Evolutionary conservation across 2,888 invertebrate species (phyloP).

Genomic region (Agapetus fuscipes): DNA sequence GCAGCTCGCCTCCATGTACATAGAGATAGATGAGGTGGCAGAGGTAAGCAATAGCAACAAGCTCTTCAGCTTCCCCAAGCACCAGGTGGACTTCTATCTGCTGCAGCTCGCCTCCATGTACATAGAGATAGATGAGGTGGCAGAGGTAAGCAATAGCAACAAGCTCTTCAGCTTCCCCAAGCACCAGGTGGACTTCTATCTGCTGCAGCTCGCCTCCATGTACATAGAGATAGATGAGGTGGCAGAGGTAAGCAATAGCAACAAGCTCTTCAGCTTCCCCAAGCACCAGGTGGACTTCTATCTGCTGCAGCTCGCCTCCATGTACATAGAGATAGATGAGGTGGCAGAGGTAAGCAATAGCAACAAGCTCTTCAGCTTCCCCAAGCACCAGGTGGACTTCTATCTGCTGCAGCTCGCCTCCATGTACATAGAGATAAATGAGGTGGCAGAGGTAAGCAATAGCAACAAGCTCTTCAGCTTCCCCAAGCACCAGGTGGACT

Average conservation of each 20-base stretch:
- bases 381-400: slow-evolving; percentile 87
- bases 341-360: slow-evolving; percentile 74
- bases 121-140: slow-evolving; percentile 94
- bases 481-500: slow-evolving; percentile 84
- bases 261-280: slow-evolving; percentile 93
- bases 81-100: slow-evolving; percentile 93
- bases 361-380: slow-evolving; percentile 94
- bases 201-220: slow-evolving; percentile 97
- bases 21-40: slow-evolving; percentile 95
- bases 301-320: slow-evolving; percentile 93
- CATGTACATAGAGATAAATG: slow-evolving; percentile 97
- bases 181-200: slow-evolving; percentile 91
- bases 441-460: slow-evolving; percentile 78
- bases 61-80: slow-evolving; percentile 87
- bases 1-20: slow-evolving; percentile 96
- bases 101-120: slow-evolving; percentile 98
- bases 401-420: slow-evolving; percentile 96
- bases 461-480: slow-evolving; percentile 94
- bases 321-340: slow-evolving; percentile 98
- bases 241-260: slow-evolving; percentile 91
- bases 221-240: slow-evolving; percentile 97
- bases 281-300: slow-evolving; percentile 93
- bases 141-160: slow-evolving; percentile 93
- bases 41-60: slow-evolving; percentile 95
- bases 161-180: slow-evolving; percentile 92